These are phyloP conservation scores for Seira sanloemensis DNA, from an alignment of 2,888 invertebrate genomes.

Conservation along the genomic window DNA sequence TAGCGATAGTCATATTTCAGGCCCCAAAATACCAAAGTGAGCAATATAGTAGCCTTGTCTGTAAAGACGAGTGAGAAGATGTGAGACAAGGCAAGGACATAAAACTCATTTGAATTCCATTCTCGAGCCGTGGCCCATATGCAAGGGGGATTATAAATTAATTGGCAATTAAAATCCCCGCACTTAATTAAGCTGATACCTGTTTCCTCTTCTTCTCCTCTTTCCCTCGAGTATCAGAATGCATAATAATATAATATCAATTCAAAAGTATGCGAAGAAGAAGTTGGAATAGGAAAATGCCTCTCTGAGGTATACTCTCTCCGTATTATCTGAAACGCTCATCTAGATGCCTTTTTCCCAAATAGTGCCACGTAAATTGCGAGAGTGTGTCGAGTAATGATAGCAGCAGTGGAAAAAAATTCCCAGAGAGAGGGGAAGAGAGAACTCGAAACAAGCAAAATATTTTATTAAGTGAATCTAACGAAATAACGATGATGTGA, in stretches of 20 bases:
- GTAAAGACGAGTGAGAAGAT: conserved; percentile 12
- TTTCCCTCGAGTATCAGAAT: conserved; percentile 47
- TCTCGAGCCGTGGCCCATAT: conserved; percentile 60
- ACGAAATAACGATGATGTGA: conserved; percentile 30
- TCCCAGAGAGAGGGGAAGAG: too few relatives aligned
- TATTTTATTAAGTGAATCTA: conserved; percentile 59
- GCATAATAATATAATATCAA: background rate
- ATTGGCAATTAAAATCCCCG: conserved; percentile 67
- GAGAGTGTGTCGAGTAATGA: conserved; percentile 14
- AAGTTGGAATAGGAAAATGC: background rate
- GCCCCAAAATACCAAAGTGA: too few relatives aligned
- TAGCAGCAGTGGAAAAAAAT: conserved; percentile 22
- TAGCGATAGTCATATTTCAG: too few relatives aligned
- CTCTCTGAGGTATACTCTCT: background rate
- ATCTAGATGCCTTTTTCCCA: background rate
- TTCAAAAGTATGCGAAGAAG: background rate
- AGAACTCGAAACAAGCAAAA: conserved; percentile 44
- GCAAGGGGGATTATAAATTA: conserved; percentile 64
- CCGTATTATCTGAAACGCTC: background rate
- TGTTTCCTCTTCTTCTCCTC: conserved; percentile 57
- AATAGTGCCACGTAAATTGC: background rate
- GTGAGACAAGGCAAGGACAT: conserved; percentile 42
- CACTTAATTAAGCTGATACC: conserved; percentile 67
- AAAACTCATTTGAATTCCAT: conserved; percentile 65
- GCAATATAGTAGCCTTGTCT: background rate